phyloP scores from a whole-genome alignment of 2,888 invertebrate genomes.

The Imbricaverruca yamaguchii region DNA sequence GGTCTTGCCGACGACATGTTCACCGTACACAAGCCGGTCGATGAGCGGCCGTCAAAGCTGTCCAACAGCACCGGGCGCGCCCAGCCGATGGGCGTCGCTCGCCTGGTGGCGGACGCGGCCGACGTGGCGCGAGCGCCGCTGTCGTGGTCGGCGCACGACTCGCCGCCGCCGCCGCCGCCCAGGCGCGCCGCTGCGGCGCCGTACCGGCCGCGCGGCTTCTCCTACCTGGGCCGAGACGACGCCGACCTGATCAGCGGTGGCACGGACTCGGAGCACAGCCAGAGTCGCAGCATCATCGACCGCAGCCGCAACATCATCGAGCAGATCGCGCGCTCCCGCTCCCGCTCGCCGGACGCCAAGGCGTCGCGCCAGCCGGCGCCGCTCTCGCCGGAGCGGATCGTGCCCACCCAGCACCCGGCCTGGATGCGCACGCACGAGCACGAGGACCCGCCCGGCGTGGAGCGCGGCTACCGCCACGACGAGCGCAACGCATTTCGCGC shows the following conservation, averaged over 20 bases:
- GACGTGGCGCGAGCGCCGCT: too few relatives aligned
- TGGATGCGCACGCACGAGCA: neutral
- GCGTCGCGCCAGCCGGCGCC: neutral
- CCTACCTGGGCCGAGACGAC: neutral
- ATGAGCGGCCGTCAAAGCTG: neutral
- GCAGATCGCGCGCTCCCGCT: neutral
- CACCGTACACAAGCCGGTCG: neutral
- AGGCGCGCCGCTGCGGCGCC: neutral
- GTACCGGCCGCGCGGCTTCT: slow-evolving; percentile 2
- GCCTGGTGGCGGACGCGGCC: neutral
- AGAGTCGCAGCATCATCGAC: neutral
- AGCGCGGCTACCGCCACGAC: too few relatives aligned
- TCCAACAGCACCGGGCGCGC: neutral
- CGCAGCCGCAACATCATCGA: slow-evolving; percentile 5
- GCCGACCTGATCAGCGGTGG: neutral
- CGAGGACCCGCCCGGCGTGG: neutral
- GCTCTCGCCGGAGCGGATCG: neutral
- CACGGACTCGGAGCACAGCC: neutral
- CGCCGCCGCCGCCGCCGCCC: neutral
- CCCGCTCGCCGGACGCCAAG: slow-evolving; percentile 8
- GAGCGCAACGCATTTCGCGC: too few relatives aligned
- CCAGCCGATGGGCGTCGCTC: neutral
- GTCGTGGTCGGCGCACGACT: too few relatives aligned
- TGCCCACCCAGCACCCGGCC: neutral
- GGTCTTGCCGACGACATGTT: neutral